These are phyloP conservation scores for Hippasteria phrygiana DNA, from an alignment of 53 echinoderm and acorn worm species.

Conservation along the genomic window DNA sequence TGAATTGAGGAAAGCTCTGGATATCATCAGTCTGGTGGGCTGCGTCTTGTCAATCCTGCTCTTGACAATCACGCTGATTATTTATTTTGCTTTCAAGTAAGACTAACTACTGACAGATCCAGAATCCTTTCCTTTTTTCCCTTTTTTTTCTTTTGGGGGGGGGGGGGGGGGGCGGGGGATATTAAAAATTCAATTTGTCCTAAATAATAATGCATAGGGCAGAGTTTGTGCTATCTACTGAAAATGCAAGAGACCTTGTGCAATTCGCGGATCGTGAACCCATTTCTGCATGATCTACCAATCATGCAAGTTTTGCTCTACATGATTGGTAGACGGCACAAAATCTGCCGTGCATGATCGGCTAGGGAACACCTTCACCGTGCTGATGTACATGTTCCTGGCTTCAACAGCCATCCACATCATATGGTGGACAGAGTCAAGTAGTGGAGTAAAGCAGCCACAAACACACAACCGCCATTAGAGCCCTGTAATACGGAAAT, in stretches of 20 bases:
- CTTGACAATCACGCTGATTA: conserved; percentile 68
- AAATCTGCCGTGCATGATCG: no score
- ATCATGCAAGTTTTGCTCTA: no score
- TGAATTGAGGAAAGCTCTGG: background rate
- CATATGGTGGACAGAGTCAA: conserved; percentile 81
- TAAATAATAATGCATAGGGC: no score
- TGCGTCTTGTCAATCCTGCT: conserved; percentile 60
- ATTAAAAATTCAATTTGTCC: no score
- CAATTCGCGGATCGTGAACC: no score
- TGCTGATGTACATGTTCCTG: conserved; percentile 82
- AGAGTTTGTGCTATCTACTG: no score
- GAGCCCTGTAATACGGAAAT: conserved; percentile 1
- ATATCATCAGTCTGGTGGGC: conserved; percentile 64
- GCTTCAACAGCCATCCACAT: conserved; percentile 95
- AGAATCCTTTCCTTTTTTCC: no score
- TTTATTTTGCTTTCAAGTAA: conserved; percentile 80
- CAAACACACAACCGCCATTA: conserved; percentile 67
- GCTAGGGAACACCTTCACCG: conserved; percentile 83
- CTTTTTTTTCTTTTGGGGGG: no score
- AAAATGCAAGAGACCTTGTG: no score
- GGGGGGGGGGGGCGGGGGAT: no score
- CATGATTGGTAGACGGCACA: no score
- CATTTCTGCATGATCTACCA: no score
- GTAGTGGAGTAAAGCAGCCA: conserved; percentile 87
- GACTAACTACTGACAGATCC: background rate